Conservation (phyloP, 2,888 invertebrate species). For the Cheilosia soror region DNA sequence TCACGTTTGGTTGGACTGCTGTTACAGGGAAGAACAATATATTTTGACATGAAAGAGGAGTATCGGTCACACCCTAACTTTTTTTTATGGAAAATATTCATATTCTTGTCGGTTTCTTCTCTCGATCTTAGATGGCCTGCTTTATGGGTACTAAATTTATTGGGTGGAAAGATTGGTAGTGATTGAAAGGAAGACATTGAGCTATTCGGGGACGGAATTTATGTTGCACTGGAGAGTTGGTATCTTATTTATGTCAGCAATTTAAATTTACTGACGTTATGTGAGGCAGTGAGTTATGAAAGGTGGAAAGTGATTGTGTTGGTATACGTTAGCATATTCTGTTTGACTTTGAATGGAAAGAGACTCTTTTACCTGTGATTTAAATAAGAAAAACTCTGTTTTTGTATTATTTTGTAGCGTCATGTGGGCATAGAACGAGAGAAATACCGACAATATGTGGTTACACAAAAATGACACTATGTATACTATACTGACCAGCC, state of each 20-base stretch:
- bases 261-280: neutral
- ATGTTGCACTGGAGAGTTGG: slow-evolving; percentile 46
- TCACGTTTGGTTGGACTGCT: slow-evolving; percentile 59
- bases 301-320: neutral
- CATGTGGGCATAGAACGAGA: too few relatives aligned
- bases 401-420: too few relatives aligned
- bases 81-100: slow-evolving; percentile 37
- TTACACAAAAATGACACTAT: too few relatives aligned
- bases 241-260: neutral
- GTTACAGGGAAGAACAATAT: slow-evolving; percentile 55
- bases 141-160: slow-evolving; percentile 74
- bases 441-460: too few relatives aligned
- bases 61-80: slow-evolving; percentile 26
- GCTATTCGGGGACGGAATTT: slow-evolving; percentile 27
- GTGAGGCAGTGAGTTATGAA: neutral
- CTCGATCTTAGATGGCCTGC: slow-evolving; percentile 2
- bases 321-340: too few relatives aligned
- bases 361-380: too few relatives aligned
- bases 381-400: too few relatives aligned
- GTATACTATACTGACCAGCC: too few relatives aligned
- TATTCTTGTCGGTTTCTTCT: slow-evolving; percentile 45
- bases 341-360: too few relatives aligned
- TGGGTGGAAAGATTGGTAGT: slow-evolving; percentile 68
- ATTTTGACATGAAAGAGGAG: slow-evolving; percentile 46
- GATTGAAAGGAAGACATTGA: slow-evolving; percentile 35